Evolutionary conservation across 2,113 vertebrate genomes (phyloP), one percentile per base, ranked within the genome.

Genomic region (Pelobates fuscus): DNA sequence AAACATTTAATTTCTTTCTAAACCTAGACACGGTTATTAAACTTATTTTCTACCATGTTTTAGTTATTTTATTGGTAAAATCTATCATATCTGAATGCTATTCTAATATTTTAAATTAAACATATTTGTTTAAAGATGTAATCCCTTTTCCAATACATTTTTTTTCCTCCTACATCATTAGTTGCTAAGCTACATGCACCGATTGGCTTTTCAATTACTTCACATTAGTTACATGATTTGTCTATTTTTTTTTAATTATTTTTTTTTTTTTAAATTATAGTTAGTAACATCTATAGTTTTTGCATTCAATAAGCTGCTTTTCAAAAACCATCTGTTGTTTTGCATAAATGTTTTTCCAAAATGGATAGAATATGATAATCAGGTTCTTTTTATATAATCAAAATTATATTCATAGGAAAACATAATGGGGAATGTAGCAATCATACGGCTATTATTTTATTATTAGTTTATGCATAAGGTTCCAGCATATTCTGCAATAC

Each of bases 291-390:
- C 44, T 49, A 14, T 49, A 5, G 44, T 49, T 49, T 7, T 12
- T 49, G 15, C 17, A 49, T 49, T 49, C 44, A 2, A 49, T 7
- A 49, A 49, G 44, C 10, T 49, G 2, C 2, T 2, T 49, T 49
- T 49, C 44, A 49, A 2, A 49, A 49, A 49, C 44, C 44, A 49
- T 46, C 44, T 49, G 44, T 49, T 49, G 44, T 49, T 49, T 49
- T 49, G 44, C 44, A 49, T 18, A 49, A 49, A 49, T 49, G 44
- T 49, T 49, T 49, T 52, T 21, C n/a, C 17, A 23, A 55, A 55
- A 55, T 55, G 17, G 20, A 4, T 55, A n/a, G 11, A 55, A 55
- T 55, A 55, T 55, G 52, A 55, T 21, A 55, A 17, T 17, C 15
- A 14, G 44, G 14, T 46, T 49, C 17, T 17, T 49, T 49, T 49